Evolutionary conservation across 2,797 vertebrate genomes (phyloP), one percentile per base, ranked within the genome.

Genomic region (Apogon hyalosoma): DNA sequence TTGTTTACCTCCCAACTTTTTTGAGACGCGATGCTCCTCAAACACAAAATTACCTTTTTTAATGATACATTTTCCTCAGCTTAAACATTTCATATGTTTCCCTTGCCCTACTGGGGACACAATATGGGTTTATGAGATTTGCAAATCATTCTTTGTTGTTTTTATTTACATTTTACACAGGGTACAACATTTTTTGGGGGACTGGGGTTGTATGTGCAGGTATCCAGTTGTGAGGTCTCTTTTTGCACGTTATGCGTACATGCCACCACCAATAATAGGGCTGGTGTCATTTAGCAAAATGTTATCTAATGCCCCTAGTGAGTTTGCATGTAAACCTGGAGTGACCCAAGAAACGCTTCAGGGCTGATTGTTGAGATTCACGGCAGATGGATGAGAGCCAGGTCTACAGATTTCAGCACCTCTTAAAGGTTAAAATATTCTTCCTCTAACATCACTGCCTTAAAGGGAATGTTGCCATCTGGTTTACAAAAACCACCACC

Each of bases 311-410:
- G 48, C 60, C 38, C 67, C 16, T 14, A 45, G 45, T 38, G 47
- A 19, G 14, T 60, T 56, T n/a, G 60, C 61, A 51, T 47, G 12
- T 15, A 73, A 61, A 67, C 24, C 45, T 50, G 2, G 12, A 62
- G 21, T 60, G 45, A 51, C 18, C 48, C 50, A 14, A 19, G 15
- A 79, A 52, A 62, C 46, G 52, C 72, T 74, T 24, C 7, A 7
- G 59, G 70, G 69, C 21, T 66, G 48, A 75, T 60, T 10, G 21
- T 8, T 2, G 50, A 69, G 36, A 69, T 49, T 54, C 9, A 36
- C 21, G 41, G 52, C 45, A 21, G 38, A 11, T 70, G 62, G 28
- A 60, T 14, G 19, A 50, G 24, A 60, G 49, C 28, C 56, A 60
- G 60, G 0, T 36, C 0, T 1, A 48, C 5, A 54, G 0, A 19